Evolutionary conservation across 2,888 invertebrate species (phyloP).

Genomic region (Agrochola lota): DNA sequence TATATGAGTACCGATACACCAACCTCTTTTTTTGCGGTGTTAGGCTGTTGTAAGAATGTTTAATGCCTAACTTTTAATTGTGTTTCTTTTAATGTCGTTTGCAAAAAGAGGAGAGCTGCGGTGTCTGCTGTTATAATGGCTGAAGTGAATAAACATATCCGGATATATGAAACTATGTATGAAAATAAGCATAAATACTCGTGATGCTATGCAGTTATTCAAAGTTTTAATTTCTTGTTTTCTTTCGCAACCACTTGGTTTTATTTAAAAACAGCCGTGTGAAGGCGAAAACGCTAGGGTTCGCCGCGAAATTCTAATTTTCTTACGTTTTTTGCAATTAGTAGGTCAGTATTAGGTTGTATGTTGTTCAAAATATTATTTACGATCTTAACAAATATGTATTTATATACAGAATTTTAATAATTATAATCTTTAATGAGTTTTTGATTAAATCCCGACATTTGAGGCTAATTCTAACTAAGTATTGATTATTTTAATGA

Average conservation of each 20-base stretch:
- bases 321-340: background rate
- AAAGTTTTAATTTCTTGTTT: too few species aligned
- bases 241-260: background rate
- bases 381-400: background rate
- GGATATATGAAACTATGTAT: background rate
- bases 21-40: background rate
- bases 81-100: background rate
- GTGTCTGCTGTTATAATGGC: background rate
- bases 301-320: background rate
- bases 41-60: background rate
- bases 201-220: too few species aligned
- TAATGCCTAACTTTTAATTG: background rate
- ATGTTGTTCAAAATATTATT: background rate
- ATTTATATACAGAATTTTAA: background rate
- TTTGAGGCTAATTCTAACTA: too few species aligned
- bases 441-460: too few species aligned
- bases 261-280: background rate
- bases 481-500: too few species aligned
- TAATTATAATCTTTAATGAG: background rate
- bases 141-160: constrained; percentile 11
- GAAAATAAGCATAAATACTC: too few species aligned
- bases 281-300: background rate
- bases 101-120: background rate
- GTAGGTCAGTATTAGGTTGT: background rate
- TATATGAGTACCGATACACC: background rate